Percentiles rank a stretch among this genome's conserved stretches.
phyloP scores from a whole-genome alignment of 2,797 vertebrate genomes.

The Jordanella pulchra region DNA sequence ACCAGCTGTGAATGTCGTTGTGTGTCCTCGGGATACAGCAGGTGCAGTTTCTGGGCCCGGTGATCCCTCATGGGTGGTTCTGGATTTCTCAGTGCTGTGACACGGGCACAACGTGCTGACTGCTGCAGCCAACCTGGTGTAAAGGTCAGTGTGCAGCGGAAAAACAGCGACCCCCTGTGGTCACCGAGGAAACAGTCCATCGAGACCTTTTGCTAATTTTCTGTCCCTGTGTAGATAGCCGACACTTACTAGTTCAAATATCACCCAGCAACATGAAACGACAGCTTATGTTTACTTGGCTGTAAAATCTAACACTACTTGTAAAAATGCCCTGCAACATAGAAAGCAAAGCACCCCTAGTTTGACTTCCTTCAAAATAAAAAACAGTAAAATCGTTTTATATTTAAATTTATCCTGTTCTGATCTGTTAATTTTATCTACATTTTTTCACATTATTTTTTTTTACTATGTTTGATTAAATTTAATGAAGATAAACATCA shows the following conservation, averaged over 20 bases:
- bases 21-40: constrained; percentile 8
- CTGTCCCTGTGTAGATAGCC: no score
- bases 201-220: neutral
- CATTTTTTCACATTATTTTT: neutral
- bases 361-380: no score
- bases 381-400: neutral
- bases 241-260: neutral
- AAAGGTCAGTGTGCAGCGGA: constrained; percentile 28
- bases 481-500: neutral
- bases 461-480: neutral
- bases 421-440: neutral
- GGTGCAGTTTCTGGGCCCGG: neutral
- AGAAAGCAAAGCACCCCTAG: neutral
- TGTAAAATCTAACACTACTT: neutral
- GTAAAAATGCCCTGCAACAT: neutral
- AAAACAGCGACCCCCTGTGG: constrained; percentile 73
- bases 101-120: constrained; percentile 21
- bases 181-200: neutral
- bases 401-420: neutral
- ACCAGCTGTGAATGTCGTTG: neutral
- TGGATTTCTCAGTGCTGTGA: constrained; percentile 2
- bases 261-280: neutral
- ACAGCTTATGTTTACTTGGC: no score
- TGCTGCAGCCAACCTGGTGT: neutral
- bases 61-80: neutral